Percentiles rank a stretch among this genome's conserved stretches.
Evolutionary conservation across 2,888 invertebrate species (phyloP).

Genomic region (Galerucella calmariensis): DNA sequence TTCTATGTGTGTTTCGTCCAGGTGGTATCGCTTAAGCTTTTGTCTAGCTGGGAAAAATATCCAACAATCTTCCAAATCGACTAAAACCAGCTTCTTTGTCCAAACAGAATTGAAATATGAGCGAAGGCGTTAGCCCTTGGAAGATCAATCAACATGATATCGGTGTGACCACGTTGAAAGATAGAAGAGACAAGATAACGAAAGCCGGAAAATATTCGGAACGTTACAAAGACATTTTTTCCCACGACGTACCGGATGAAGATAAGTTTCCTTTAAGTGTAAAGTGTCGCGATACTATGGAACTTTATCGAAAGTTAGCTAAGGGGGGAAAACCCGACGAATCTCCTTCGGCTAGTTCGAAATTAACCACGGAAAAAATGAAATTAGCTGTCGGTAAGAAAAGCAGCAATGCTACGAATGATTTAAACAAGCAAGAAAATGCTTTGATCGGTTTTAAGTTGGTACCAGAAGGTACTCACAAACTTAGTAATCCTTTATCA

Average conservation of each 20-base stretch:
- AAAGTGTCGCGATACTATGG: slow-evolving; percentile 51
- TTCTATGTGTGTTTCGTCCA: slow-evolving; percentile 23
- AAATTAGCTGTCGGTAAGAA: slow-evolving; percentile 48
- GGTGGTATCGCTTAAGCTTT: slow-evolving; percentile 31
- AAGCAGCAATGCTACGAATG: slow-evolving; percentile 60
- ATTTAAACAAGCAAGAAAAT: slow-evolving; percentile 62
- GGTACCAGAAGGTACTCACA: slow-evolving; percentile 65
- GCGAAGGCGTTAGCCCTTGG: slow-evolving; percentile 43
- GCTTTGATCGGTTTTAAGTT: slow-evolving; percentile 68
- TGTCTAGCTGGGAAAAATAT: slow-evolving; percentile 18
- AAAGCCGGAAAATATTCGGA: slow-evolving; percentile 62
- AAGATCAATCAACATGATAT: slow-evolving; percentile 49
- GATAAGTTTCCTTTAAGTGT: slow-evolving; percentile 53
- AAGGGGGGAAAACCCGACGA: slow-evolving; percentile 53
- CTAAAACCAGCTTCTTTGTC: slow-evolving; percentile 46
- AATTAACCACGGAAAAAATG: slow-evolving; percentile 51
- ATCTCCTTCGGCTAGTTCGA: slow-evolving; percentile 54
- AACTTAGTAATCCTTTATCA: slow-evolving; percentile 54
- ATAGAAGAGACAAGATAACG: slow-evolving; percentile 58
- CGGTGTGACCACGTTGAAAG: slow-evolving; percentile 57
- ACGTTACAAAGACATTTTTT: slow-evolving; percentile 60
- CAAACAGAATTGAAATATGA: slow-evolving; percentile 54
- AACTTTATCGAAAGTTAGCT: slow-evolving; percentile 46
- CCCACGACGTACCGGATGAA: slow-evolving; percentile 49
- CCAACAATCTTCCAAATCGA: slow-evolving; percentile 14